phyloP scores from a whole-genome alignment of 2,797 vertebrate genomes.

The Gymnothorax reevesii region DNA sequence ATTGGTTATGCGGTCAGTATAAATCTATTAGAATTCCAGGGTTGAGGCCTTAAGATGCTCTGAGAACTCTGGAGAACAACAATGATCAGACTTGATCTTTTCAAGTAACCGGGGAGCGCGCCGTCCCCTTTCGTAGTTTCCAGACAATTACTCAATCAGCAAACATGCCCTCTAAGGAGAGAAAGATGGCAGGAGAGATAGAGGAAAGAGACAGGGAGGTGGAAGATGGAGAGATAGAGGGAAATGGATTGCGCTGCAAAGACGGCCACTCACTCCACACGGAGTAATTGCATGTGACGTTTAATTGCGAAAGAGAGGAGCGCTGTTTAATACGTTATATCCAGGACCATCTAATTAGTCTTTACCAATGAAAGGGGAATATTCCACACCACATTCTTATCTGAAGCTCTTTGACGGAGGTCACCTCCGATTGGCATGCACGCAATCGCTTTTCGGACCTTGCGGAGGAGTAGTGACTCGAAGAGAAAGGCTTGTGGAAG shows the following conservation, averaged over 20 bases:
- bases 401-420: conserved; percentile 52
- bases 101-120: neutral
- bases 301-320: conserved; percentile 61
- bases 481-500: conserved; percentile 22
- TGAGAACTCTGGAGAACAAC: conserved; percentile 39
- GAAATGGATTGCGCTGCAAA: conserved; percentile 32
- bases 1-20: conserved; percentile 24
- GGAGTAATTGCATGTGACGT: conserved; percentile 71
- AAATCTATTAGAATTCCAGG: conserved; percentile 9
- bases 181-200: conserved; percentile 25
- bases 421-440: conserved; percentile 42
- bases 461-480: conserved; percentile 42
- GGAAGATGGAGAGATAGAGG: conserved; percentile 22
- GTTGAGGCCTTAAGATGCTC: conserved; percentile 24
- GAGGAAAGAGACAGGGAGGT: conserved; percentile 33
- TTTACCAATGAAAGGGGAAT: conserved; percentile 44
- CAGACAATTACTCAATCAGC: conserved; percentile 33
- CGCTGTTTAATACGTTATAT: conserved; percentile 70
- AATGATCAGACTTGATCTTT: conserved; percentile 43
- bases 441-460: neutral
- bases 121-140: neutral
- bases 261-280: conserved; percentile 55
- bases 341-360: conserved; percentile 69
- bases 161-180: conserved; percentile 32
- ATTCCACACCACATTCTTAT: conserved; percentile 52